phyloP scores from a whole-genome alignment of 2,888 invertebrate genomes.

The Sylvicola cinctus region DNA sequence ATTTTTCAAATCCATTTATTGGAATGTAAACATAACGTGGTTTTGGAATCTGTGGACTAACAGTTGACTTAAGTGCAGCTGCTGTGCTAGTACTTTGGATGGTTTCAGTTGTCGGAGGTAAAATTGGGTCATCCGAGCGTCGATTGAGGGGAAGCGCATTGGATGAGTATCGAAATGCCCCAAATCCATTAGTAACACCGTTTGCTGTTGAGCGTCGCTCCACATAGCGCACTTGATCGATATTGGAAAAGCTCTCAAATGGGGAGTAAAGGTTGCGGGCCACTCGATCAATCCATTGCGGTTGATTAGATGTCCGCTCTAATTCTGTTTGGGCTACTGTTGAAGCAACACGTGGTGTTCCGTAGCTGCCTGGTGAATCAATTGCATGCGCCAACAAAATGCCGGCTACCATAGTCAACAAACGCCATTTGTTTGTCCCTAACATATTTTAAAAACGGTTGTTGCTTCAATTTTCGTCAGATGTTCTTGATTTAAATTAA shows the following conservation, averaged over 20 bases:
- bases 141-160: conserved; percentile 7
- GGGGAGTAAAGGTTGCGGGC: conserved; percentile 25
- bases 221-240: conserved; percentile 18
- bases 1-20: background rate
- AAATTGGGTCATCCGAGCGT: conserved; percentile 6
- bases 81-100: background rate
- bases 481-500: too few relatives aligned
- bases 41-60: background rate
- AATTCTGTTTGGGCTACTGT: conserved; percentile 1
- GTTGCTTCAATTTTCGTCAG: too few relatives aligned
- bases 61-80: background rate
- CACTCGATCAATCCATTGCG: conserved; percentile 9
- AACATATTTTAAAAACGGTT: too few relatives aligned
- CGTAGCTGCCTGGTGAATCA: conserved; percentile 11
- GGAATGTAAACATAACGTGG: background rate
- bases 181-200: conserved; percentile 18
- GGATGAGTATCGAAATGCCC: conserved; percentile 15
- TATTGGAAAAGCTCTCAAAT: conserved; percentile 19
- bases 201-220: conserved; percentile 7
- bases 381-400: conserved; percentile 14
- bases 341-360: background rate
- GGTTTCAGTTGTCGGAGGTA: background rate
- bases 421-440: conserved; percentile 20
- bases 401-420: conserved; percentile 17
- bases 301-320: too few relatives aligned